phyloP scores from a whole-genome alignment of 2,797 vertebrate species.

The Siniperca scherzeri region DNA sequence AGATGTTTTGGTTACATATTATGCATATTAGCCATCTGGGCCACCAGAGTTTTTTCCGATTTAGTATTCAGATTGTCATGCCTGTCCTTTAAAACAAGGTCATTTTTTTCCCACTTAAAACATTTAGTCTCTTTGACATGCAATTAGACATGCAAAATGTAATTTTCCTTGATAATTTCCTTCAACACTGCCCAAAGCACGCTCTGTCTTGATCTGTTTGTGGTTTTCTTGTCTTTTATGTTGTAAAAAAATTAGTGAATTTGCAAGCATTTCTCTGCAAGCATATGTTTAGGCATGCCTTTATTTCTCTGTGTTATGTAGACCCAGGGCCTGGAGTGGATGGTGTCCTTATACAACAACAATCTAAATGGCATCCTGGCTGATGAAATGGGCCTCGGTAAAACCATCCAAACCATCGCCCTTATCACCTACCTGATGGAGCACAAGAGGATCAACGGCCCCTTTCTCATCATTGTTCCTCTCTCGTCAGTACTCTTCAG shows the following conservation, averaged over 20 bases:
- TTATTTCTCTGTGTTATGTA: slow-evolving; percentile 73
- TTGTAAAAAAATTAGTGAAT: background rate
- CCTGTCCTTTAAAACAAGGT: background rate
- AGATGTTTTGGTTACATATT: background rate
- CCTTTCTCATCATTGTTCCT: slow-evolving; percentile 97
- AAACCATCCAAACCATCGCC: slow-evolving; percentile 99
- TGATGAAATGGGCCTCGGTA: slow-evolving; percentile 98
- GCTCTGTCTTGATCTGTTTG: background rate
- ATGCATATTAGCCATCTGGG: background rate
- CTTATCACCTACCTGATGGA: slow-evolving; percentile 99
- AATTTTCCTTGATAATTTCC: background rate
- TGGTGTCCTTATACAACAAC: slow-evolving; percentile 99
- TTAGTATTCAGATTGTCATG: background rate
- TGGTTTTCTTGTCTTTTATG: background rate
- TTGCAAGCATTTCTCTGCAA: background rate
- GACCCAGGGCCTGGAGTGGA: slow-evolving; percentile 97
- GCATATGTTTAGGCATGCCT: background rate
- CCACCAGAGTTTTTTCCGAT: background rate
- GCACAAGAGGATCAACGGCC: slow-evolving; percentile 95
- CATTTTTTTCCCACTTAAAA: background rate
- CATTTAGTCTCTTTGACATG: background rate
- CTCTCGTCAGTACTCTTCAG: slow-evolving; percentile 91
- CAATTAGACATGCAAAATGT: slow-evolving; percentile 9
- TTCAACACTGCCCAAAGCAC: background rate
- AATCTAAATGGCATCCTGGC: slow-evolving; percentile 98